These are phyloP conservation scores for Nixonia krombeini DNA, from an alignment of 1,140 invertebrate species.

Conservation along the genomic window DNA sequence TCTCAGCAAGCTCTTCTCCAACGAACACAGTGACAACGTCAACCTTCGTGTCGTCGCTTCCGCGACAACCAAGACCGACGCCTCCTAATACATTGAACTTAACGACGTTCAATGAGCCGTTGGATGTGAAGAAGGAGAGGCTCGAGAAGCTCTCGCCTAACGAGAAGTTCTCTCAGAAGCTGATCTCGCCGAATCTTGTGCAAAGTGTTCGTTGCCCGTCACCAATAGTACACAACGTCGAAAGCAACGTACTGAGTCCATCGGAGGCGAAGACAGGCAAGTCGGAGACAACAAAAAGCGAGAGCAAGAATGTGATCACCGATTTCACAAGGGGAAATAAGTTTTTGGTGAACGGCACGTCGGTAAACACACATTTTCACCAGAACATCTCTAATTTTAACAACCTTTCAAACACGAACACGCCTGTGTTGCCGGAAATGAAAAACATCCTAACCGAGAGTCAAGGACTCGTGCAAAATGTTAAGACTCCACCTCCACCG, in stretches of 20 bases:
- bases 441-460: constrained; percentile 50
- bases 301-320: constrained; percentile 37
- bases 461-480: constrained; percentile 47
- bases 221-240: constrained; percentile 68
- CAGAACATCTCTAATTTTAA: constrained; percentile 61
- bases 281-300: constrained; percentile 39
- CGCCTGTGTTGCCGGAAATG: constrained; percentile 51
- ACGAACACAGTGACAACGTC: constrained; percentile 60
- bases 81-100: constrained; percentile 87
- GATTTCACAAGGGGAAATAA: constrained; percentile 57
- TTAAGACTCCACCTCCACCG: constrained; percentile 77
- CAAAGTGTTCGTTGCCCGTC: constrained; percentile 66
- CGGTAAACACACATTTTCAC: constrained; percentile 56
- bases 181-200: constrained; percentile 68
- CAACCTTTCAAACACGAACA: constrained; percentile 52
- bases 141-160: constrained; percentile 58
- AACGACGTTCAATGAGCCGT: constrained; percentile 68
- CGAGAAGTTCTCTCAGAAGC: constrained; percentile 63
- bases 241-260: constrained; percentile 74
- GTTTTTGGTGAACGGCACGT: constrained; percentile 43
- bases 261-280: constrained; percentile 51
- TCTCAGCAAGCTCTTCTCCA: constrained; percentile 56
- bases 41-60: constrained; percentile 60
- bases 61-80: constrained; percentile 80
- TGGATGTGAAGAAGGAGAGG: constrained; percentile 56